phyloP scores from a whole-genome alignment of 2,888 invertebrate genomes.

The Tenthredo notha region DNA sequence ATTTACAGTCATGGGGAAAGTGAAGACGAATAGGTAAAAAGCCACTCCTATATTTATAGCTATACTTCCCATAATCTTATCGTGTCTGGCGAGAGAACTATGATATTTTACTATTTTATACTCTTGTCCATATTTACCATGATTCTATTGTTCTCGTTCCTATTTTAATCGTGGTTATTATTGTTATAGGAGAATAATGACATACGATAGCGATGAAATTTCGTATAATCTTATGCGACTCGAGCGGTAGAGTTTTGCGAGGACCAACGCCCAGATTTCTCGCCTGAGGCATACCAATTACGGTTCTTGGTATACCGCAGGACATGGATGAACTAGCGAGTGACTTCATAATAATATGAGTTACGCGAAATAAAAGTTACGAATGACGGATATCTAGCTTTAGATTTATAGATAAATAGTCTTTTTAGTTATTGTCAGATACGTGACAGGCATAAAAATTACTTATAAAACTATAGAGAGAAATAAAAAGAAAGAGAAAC shows the following conservation, averaged over 20 bases:
- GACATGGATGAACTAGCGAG: slow-evolving; percentile 11
- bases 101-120: background rate
- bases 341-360: background rate
- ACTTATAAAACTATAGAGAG: background rate
- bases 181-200: background rate
- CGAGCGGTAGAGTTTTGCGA: background rate
- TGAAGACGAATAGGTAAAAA: slow-evolving; percentile 2
- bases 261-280: slow-evolving; percentile 36
- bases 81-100: background rate
- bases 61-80: background rate
- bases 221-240: background rate
- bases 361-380: slow-evolving; percentile 6
- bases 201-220: background rate
- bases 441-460: background rate
- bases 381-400: background rate
- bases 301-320: background rate
- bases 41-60: slow-evolving; percentile 46
- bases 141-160: background rate
- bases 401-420: slow-evolving; percentile 23
- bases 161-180: background rate
- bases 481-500: slow-evolving; percentile 37
- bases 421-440: background rate
- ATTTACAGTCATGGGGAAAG: slow-evolving; percentile 35
- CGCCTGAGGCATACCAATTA: slow-evolving; percentile 38
- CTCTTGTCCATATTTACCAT: background rate